phyloP scores from a whole-genome alignment of 2,888 invertebrate genomes.

The Embidobia sp. region DNA sequence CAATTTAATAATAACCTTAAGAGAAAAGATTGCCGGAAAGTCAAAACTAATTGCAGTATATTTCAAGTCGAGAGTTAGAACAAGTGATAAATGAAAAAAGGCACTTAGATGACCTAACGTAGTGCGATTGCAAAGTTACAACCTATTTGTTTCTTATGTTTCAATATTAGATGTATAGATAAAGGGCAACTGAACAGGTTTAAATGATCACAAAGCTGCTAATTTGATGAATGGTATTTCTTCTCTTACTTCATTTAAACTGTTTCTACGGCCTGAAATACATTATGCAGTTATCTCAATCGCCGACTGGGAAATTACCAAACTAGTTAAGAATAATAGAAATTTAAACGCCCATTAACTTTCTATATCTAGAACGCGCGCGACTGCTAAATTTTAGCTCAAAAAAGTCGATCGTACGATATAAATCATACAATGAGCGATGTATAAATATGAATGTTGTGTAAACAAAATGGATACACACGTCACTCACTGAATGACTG shows the following conservation, averaged over 20 bases:
- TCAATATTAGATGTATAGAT: constrained; percentile 29
- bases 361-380: background rate
- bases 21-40: background rate
- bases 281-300: constrained; percentile 36
- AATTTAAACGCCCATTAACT: constrained; percentile 2
- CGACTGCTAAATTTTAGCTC: background rate
- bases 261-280: constrained; percentile 5
- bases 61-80: background rate
- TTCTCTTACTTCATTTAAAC: constrained; percentile 32
- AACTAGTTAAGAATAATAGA: constrained; percentile 15
- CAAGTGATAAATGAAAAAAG: constrained; percentile 39
- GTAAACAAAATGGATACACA: constrained; percentile 64
- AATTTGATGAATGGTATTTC: constrained; percentile 40
- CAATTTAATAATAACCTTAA: constrained; percentile 21
- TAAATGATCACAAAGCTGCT: constrained; percentile 22
- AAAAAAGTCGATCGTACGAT: constrained; percentile 14
- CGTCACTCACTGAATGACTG: constrained; percentile 66
- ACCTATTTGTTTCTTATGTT: constrained; percentile 24
- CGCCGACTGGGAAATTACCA: constrained; percentile 1
- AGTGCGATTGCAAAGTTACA: constrained; percentile 26
- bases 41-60: constrained; percentile 15
- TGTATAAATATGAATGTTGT: constrained; percentile 46
- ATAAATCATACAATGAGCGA: no score
- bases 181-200: constrained; percentile 24
- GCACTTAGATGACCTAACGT: constrained; percentile 6